Percentiles rank a stretch among this genome's conserved stretches.
These are phyloP conservation scores for Etheostoma cragini DNA, from an alignment of 2,113 vertebrate genomes.

Conservation along the genomic window DNA sequence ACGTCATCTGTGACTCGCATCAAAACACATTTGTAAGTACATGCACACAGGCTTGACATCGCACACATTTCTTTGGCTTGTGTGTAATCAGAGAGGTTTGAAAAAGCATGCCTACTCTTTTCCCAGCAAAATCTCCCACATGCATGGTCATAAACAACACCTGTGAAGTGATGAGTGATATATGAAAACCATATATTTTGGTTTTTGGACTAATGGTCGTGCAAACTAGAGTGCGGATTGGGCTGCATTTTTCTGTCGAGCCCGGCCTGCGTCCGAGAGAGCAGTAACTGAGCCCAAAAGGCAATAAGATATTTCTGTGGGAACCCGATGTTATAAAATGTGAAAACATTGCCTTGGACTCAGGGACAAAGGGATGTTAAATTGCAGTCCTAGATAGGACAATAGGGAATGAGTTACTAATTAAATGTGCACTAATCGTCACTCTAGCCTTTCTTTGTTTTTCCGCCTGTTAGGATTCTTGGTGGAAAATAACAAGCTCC, in stretches of 20 bases:
- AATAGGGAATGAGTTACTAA: constrained; percentile 1
- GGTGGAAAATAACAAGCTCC: background rate
- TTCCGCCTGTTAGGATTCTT: background rate
- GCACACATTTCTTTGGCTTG: constrained; percentile 17
- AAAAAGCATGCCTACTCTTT: background rate
- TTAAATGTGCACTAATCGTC: background rate
- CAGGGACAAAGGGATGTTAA: background rate
- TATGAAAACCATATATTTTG: background rate
- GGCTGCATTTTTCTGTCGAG: no score
- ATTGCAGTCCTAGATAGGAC: background rate
- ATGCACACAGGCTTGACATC: background rate
- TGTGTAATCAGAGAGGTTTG: constrained; percentile 6
- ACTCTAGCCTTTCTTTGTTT: background rate
- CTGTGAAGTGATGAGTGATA: background rate
- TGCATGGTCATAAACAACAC: background rate
- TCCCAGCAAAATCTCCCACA: background rate
- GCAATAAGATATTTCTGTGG: no score
- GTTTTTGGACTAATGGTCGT: background rate
- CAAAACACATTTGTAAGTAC: background rate
- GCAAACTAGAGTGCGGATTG: no score
- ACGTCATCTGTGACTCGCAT: background rate
- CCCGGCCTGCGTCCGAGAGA: no score
- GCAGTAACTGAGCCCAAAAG: no score
- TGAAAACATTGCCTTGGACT: background rate
- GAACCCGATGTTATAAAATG: no score